phyloP scores from a whole-genome alignment of 2,113 vertebrate species.

The Eidolon helvum region DNA sequence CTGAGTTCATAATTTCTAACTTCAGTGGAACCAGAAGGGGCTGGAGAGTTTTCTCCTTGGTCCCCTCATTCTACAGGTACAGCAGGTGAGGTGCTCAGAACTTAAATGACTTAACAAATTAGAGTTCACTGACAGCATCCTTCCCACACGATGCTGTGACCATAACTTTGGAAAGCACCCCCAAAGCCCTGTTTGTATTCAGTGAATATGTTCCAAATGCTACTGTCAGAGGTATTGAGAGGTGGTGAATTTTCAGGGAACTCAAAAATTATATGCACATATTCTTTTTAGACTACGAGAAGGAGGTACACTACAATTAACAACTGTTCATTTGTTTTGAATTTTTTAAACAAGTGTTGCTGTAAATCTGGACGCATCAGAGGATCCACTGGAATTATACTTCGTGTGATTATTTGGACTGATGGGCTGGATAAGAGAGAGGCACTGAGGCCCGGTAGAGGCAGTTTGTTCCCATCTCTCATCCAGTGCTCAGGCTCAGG shows the following conservation, averaged over 20 bases:
- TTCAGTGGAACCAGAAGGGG: not conserved
- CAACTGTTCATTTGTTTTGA: not conserved
- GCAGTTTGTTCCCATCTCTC: not conserved
- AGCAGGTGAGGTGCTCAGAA: not conserved
- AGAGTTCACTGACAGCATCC: not conserved
- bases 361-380: not conserved
- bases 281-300: not conserved
- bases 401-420: not conserved
- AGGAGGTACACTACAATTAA: not conserved
- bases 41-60: not conserved
- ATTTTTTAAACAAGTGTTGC: not conserved
- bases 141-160: not conserved
- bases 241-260: not conserved
- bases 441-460: not conserved
- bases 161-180: not conserved
- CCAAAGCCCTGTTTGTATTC: not conserved
- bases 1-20: not conserved
- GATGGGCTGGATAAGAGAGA: too few species aligned
- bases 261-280: not conserved
- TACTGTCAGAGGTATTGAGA: not conserved
- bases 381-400: not conserved
- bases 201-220: not conserved
- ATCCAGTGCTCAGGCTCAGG: not conserved
- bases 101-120: not conserved
- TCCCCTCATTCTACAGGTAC: not conserved